Percentiles rank a stretch among this genome's conserved stretches.
These are phyloP conservation scores for Pseudopipra pipra DNA, from an alignment of 2,113 vertebrate species.

Conservation along the genomic window DNA sequence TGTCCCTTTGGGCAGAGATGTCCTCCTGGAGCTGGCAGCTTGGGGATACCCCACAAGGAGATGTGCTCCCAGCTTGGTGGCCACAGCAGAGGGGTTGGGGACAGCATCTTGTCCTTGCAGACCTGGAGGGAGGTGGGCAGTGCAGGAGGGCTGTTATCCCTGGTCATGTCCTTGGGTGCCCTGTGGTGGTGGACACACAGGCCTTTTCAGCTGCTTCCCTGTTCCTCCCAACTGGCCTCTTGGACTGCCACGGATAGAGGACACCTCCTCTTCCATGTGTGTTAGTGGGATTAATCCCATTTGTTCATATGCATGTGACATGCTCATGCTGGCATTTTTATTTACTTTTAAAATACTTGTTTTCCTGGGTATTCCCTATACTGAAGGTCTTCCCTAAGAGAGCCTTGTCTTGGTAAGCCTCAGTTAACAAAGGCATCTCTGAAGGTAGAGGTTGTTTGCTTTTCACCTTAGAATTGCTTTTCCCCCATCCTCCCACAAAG, in stretches of 20 bases:
- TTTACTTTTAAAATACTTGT: neutral
- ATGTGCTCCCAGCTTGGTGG: neutral
- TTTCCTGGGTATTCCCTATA: neutral
- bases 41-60: neutral
- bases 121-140: neutral
- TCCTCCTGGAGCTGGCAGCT: neutral
- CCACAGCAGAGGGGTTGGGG: neutral
- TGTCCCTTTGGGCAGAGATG: neutral
- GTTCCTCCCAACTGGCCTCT: neutral
- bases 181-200: fast-evolving
- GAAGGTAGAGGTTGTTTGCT: neutral
- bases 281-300: neutral
- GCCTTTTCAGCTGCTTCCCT: neutral
- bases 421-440: neutral
- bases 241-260: neutral
- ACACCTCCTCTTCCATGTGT: neutral
- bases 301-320: fast-evolving
- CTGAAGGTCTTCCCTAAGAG: neutral
- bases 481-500: neutral
- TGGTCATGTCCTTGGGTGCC: neutral
- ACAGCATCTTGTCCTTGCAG: neutral
- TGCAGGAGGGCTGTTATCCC: neutral
- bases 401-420: neutral
- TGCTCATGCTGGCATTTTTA: neutral
- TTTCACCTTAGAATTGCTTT: neutral